These are phyloP conservation scores for Petrolisthes cinctipes DNA, from an alignment of 2,888 invertebrate species.

Conservation along the genomic window DNA sequence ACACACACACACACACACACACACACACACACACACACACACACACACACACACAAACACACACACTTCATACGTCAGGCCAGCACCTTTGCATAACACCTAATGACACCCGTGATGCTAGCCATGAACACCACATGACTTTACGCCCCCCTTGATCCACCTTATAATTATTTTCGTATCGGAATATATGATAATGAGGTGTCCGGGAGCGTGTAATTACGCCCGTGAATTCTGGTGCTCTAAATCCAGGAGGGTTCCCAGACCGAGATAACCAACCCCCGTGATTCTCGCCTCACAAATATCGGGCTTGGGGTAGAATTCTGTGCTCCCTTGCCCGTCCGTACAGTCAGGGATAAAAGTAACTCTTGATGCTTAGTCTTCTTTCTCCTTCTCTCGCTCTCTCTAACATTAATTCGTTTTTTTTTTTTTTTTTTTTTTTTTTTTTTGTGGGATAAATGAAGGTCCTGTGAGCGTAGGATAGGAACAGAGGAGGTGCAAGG, in stretches of 20 bases:
- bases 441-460: too few species aligned
- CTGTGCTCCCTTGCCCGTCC: too few species aligned
- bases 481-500: too few species aligned
- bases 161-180: constrained; percentile 51
- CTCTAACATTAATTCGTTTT: not conserved
- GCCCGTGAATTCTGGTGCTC: constrained; percentile 8
- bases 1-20: too few species aligned
- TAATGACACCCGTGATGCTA: not conserved
- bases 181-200: constrained; percentile 43
- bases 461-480: too few species aligned
- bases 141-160: constrained; percentile 20
- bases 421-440: too few species aligned
- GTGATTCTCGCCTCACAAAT: not conserved
- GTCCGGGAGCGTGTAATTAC: constrained; percentile 31
- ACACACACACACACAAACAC: too few species aligned
- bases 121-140: constrained; percentile 22
- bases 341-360: too few species aligned
- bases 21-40: too few species aligned
- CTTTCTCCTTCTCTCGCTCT: not conserved
- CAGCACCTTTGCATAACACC: not conserved
- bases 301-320: not conserved
- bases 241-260: constrained; percentile 7
- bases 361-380: not conserved
- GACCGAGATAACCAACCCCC: not conserved
- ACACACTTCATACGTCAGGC: not conserved